Evolutionary conservation across 2,888 invertebrate species (phyloP), one percentile per base, ranked within the genome.

Genomic region (Phaonia tiefii): DNA sequence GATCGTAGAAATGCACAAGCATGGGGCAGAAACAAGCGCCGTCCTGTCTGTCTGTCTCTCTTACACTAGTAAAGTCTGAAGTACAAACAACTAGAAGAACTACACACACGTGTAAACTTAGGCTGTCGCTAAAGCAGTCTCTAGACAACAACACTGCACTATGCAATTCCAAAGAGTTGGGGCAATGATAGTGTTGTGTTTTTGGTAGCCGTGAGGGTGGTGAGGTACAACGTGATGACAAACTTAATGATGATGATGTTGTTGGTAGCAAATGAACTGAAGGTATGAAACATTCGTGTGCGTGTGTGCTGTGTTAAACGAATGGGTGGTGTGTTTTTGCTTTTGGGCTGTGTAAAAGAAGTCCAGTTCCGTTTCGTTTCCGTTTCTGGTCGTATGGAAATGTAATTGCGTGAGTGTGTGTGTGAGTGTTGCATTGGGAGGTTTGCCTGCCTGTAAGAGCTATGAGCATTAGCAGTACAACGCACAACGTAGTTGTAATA

Each of bases 381-480:
- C 66, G 56, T 84, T 85, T 80, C 75, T 72, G 73, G 63, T 73
- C 63, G 66, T 73, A 20, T 17, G 63, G 3, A 31, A 31, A 8
- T 3, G 31, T 31, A 31, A 11, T n/a, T n/a, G 69, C 58, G 56
- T 65, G 67, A 42, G 63, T 22, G 42, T 22, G 66, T 56, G 56
- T 54, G 71, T 65, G 67, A 69, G 15, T 76, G 51, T 66, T 72
- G 60, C 42, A 63, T 74, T 60, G 26, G 22, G 44, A 2, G 42
- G 31, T 20, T 54, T 69, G 69, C 13, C 46, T 51, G 49, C 56
- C 46, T 76, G 83, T 84, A 85, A 77, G 71, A 67, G 84, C 85
- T 82, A 84, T 86, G 85, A 86, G 84, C 84, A 84, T 85, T 83
- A 83, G 84, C 84, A 70, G 63, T 46, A 31, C 31, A 31, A 31